Conservation (phyloP, 2,888 invertebrate species). For the Camponotus fellah region DNA sequence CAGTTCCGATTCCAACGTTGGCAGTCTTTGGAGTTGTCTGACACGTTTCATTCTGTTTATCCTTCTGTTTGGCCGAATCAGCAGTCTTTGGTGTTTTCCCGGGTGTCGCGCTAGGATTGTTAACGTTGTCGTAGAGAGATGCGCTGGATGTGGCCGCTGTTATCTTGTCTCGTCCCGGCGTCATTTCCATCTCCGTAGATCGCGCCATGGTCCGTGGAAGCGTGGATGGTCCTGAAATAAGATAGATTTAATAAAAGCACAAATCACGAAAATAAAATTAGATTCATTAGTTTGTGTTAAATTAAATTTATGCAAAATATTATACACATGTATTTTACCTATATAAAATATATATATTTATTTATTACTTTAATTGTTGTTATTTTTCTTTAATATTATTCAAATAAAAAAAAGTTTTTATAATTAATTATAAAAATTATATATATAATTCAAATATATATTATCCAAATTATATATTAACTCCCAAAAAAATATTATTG, state of each 20-base stretch:
- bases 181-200: slow-evolving; percentile 90
- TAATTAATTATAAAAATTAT: no score
- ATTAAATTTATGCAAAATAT: background rate
- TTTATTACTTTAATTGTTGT: no score
- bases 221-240: slow-evolving; percentile 90
- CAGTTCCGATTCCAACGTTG: slow-evolving; percentile 83
- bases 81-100: slow-evolving; percentile 77
- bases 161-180: slow-evolving; percentile 89
- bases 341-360: no score
- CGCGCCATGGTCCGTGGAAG: slow-evolving; percentile 92
- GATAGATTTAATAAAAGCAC: background rate
- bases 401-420: no score
- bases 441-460: no score
- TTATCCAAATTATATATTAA: background rate
- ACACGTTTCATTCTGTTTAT: slow-evolving; percentile 86
- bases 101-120: slow-evolving; percentile 80
- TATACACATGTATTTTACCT: background rate
- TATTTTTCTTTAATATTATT: no score
- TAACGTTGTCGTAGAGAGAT: slow-evolving; percentile 95
- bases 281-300: background rate
- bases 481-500: background rate
- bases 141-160: slow-evolving; percentile 95
- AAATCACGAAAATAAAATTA: background rate
- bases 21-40: slow-evolving; percentile 84
- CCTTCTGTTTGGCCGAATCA: slow-evolving; percentile 85